Conservation (phyloP, 2,113 vertebrate genomes). For the Lycaon pictus region DNA sequence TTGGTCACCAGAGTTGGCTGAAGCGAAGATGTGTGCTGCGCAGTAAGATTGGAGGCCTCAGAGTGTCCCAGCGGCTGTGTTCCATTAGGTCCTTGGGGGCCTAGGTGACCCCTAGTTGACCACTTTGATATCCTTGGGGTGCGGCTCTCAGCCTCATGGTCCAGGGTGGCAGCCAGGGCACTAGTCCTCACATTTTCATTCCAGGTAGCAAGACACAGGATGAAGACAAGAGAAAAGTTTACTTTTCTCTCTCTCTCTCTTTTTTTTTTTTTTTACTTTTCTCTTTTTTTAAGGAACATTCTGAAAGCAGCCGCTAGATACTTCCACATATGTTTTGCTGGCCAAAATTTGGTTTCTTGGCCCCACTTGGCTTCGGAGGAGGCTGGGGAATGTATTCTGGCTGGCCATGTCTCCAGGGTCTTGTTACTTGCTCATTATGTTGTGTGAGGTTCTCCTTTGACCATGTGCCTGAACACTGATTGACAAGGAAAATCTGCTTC, state of each 20-base stretch:
- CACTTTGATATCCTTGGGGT: neutral
- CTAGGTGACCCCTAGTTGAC: neutral
- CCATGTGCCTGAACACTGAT: neutral
- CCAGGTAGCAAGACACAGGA: neutral
- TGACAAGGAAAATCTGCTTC: neutral
- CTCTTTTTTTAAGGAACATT: neutral
- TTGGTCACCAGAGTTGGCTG: neutral
- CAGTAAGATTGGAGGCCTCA: neutral
- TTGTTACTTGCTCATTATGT: neutral
- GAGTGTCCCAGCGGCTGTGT: too few species aligned
- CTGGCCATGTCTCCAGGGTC: neutral
- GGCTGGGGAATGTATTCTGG: neutral
- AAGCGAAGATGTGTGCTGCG: accelerated
- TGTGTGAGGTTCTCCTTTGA: neutral
- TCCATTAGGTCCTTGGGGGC: neutral
- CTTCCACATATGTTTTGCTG: neutral
- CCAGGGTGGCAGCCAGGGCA: neutral
- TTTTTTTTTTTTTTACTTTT: too few species aligned
- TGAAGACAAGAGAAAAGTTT: neutral
- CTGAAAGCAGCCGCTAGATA: neutral
- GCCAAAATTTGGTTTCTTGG: neutral
- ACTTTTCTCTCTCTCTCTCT: neutral
- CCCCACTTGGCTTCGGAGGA: neutral
- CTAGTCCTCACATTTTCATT: neutral
- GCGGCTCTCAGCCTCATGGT: neutral